Evolutionary conservation across 2,797 vertebrate species (phyloP).

Genomic region (Poeciliopsis turneri): DNA sequence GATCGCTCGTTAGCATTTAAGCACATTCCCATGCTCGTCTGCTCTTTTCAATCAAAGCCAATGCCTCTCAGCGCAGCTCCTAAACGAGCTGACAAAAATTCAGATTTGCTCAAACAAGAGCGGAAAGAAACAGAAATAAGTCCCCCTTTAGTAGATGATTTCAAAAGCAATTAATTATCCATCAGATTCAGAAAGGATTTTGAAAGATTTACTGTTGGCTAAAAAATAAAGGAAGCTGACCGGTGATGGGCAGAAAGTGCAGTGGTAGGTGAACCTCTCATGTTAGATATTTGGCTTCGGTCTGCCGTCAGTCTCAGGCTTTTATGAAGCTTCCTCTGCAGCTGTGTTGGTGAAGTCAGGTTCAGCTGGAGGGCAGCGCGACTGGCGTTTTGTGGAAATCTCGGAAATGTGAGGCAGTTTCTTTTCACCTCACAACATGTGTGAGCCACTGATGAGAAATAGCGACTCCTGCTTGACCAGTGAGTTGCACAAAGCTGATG

Average conservation of each 20-base stretch:
- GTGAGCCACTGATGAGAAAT: constrained; percentile 32
- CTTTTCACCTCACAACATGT: constrained; percentile 17
- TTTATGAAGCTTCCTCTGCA: constrained; percentile 8
- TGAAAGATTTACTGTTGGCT: constrained; percentile 12
- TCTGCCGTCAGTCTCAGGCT: constrained; percentile 34
- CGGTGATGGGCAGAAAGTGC: constrained; percentile 17
- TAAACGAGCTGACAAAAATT: constrained; percentile 10
- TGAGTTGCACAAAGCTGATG: constrained; percentile 7
- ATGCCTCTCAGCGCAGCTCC: constrained; percentile 35
- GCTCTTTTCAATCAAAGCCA: constrained; percentile 25
- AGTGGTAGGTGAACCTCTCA: constrained; percentile 1
- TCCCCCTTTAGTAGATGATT: not conserved
- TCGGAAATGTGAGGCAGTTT: not conserved
- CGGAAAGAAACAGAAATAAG: not conserved
- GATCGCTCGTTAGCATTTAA: constrained; percentile 29
- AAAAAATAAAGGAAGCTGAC: constrained; percentile 33
- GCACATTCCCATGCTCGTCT: not conserved
- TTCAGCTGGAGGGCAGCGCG: constrained; percentile 14
- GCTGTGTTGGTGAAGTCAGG: constrained; percentile 26
- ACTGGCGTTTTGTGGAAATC: constrained; percentile 30
- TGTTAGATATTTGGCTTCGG: constrained; percentile 16
- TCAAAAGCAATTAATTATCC: constrained; percentile 32
- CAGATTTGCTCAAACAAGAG: not conserved
- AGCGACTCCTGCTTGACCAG: constrained; percentile 7
- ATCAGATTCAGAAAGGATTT: constrained; percentile 19